Conservation (phyloP, 2,888 invertebrate genomes). For the Caenorhabditis wallacei region DNA sequence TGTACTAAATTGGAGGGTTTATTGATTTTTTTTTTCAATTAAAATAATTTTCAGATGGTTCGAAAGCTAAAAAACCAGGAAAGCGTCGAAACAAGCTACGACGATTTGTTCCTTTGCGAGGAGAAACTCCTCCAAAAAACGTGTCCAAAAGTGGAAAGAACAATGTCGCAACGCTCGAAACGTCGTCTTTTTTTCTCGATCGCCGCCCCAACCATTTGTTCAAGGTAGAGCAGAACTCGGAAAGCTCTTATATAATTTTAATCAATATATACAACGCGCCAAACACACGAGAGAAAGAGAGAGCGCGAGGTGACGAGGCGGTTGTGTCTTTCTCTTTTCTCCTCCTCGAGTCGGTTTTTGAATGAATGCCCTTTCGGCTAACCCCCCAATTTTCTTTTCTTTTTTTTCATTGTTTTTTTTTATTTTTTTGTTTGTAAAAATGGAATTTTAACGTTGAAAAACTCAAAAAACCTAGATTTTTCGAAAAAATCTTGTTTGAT, state of each 20-base stretch:
- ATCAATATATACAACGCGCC: too few species aligned
- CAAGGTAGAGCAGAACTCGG: slow-evolving; percentile 18
- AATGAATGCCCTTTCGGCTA: too few species aligned
- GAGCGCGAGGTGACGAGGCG: too few species aligned
- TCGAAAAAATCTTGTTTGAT: too few species aligned
- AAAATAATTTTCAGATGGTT: slow-evolving; percentile 44
- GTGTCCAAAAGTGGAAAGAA: neutral
- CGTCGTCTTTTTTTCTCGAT: slow-evolving; percentile 58
- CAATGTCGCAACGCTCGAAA: slow-evolving; percentile 44
- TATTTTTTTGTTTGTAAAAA: too few species aligned
- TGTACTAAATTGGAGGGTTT: slow-evolving; percentile 7
- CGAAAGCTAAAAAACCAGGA: slow-evolving; percentile 49
- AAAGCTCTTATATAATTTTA: neutral
- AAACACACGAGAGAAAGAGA: too few species aligned
- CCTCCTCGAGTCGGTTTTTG: too few species aligned
- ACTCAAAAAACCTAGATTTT: too few species aligned
- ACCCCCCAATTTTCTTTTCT: too few species aligned
- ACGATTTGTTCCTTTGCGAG: slow-evolving; percentile 55
- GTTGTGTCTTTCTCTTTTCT: too few species aligned
- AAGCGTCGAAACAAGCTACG: slow-evolving; percentile 33
- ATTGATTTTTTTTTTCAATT: neutral
- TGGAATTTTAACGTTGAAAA: too few species aligned
- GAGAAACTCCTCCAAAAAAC: slow-evolving; percentile 16
- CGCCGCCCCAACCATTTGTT: slow-evolving; percentile 54
- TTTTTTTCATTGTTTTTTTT: too few species aligned